Conservation (phyloP, 2,888 invertebrate species). For the Melikaiella ostensackeni region DNA sequence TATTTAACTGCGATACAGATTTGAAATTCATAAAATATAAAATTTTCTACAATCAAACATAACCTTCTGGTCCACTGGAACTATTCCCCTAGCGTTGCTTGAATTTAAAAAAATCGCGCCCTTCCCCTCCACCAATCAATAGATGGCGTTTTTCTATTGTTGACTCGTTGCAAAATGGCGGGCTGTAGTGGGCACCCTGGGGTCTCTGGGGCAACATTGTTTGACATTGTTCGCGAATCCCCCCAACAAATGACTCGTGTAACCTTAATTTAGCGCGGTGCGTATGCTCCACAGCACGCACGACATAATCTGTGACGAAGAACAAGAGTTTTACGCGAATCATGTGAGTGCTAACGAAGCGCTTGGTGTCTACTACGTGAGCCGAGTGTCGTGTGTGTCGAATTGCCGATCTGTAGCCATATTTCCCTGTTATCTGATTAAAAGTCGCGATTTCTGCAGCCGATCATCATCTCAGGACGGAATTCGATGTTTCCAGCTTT, state of each 20-base stretch:
- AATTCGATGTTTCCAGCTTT: background rate
- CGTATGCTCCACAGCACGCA: background rate
- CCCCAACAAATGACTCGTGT: constrained; percentile 2
- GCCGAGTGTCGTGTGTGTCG: background rate
- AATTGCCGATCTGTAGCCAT: constrained; percentile 32
- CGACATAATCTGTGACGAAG: background rate
- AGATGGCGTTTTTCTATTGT: constrained; percentile 33
- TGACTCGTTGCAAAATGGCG: constrained; percentile 29
- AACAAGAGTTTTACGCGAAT: background rate
- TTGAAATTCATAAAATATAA: background rate
- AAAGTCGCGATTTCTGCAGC: background rate
- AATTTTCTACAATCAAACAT: background rate
- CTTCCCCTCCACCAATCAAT: constrained; percentile 1
- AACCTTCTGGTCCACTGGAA: background rate
- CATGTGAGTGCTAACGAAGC: background rate
- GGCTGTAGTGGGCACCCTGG: constrained; percentile 1
- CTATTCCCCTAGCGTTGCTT: background rate
- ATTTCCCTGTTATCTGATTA: constrained; percentile 28
- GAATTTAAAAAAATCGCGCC: constrained; percentile 20
- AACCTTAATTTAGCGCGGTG: constrained; percentile 24
- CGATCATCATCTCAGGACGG: background rate
- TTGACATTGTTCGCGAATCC: constrained; percentile 8
- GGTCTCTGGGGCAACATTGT: background rate
- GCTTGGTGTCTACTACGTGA: background rate
- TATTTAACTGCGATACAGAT: background rate